Conservation (phyloP, 2,113 vertebrate genomes). For the Struthio camelus region DNA sequence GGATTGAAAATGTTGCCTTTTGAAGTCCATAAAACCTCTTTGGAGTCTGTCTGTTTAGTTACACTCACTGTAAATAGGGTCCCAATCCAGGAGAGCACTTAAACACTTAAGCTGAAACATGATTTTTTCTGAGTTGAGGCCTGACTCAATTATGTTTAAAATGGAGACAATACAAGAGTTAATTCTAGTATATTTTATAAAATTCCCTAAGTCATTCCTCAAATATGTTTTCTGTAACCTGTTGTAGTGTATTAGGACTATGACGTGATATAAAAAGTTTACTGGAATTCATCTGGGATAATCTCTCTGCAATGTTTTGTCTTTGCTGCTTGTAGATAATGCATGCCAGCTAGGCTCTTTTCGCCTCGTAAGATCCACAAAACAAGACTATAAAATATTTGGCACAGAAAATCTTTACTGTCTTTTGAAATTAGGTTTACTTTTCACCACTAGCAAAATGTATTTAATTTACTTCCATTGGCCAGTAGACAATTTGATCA, state of each 20-base stretch:
- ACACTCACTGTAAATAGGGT: neutral
- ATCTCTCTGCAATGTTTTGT: slow-evolving; percentile 7
- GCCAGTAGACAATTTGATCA: neutral
- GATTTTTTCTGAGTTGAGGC: neutral
- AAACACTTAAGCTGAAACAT: neutral
- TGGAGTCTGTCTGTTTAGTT: neutral
- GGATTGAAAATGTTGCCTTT: neutral
- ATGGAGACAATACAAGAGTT: neutral
- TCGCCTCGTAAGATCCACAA: neutral
- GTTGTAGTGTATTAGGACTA: neutral
- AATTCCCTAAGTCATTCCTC: neutral
- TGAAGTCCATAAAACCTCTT: neutral
- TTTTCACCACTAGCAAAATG: neutral
- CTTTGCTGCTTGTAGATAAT: slow-evolving; percentile 7
- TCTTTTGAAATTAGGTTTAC: neutral
- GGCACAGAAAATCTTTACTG: neutral
- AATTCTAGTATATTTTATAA: neutral
- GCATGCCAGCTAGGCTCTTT: neutral
- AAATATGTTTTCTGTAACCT: slow-evolving; percentile 25
- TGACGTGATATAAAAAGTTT: neutral
- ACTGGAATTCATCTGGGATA: slow-evolving; percentile 12
- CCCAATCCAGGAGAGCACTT: neutral
- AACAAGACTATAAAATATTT: neutral
- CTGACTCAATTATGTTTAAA: neutral
- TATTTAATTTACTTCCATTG: neutral